Conservation (phyloP, 1,140 invertebrate species). For the Heliconius congener region DNA sequence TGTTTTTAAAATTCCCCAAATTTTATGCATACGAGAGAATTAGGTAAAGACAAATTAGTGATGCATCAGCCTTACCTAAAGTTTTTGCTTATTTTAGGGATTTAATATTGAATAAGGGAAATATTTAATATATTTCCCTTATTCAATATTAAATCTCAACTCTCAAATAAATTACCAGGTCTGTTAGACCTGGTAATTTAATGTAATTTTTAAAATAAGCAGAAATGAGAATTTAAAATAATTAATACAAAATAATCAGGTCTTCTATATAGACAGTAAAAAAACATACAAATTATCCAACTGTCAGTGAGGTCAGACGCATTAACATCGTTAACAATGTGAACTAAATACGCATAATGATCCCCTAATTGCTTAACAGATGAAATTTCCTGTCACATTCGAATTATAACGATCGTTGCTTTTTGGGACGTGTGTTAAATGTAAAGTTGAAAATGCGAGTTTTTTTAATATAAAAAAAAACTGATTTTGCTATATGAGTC, state of each 20-base stretch:
- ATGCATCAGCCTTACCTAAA: not conserved
- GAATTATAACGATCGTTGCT: slow-evolving; percentile 20
- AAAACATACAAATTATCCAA: slow-evolving; percentile 18
- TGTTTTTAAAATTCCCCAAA: no score
- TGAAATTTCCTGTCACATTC: slow-evolving; percentile 46
- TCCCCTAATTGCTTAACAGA: slow-evolving; percentile 40
- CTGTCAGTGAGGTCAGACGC: slow-evolving; percentile 39
- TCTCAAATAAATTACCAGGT: no score
- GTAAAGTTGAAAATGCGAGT: not conserved
- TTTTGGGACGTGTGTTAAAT: not conserved
- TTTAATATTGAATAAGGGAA: no score
- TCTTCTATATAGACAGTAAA: not conserved
- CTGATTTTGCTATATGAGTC: no score
- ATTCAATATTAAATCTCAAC: no score
- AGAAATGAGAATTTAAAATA: not conserved
- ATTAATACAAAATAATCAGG: not conserved
- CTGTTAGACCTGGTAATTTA: no score
- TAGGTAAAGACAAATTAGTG: not conserved
- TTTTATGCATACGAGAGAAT: not conserved
- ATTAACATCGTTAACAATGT: slow-evolving; percentile 39
- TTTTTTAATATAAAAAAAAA: no score
- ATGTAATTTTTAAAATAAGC: no score
- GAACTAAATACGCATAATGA: slow-evolving; percentile 52
- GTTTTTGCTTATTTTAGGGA: no score
- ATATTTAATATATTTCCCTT: no score